phyloP scores from a whole-genome alignment of 2,888 invertebrate genomes.

The Microplitis deprimator region DNA sequence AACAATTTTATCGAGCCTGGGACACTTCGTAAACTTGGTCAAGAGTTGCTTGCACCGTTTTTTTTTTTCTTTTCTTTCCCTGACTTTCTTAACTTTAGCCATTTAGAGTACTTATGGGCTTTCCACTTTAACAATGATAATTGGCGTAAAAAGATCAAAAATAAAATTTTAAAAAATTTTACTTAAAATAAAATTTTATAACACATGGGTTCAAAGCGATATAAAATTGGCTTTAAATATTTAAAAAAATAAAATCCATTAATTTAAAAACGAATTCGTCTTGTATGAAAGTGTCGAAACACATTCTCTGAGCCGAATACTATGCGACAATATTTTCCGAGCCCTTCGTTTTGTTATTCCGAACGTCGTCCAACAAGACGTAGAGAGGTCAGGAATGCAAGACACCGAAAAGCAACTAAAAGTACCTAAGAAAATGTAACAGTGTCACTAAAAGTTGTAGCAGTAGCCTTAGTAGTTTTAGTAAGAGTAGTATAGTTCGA shows the following conservation, averaged over 20 bases:
- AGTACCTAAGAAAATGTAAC: slow-evolving; percentile 36
- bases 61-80: slow-evolving; percentile 23
- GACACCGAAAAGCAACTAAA: slow-evolving; percentile 12
- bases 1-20: slow-evolving; percentile 67
- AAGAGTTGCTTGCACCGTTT: slow-evolving; percentile 58
- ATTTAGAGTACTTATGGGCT: slow-evolving; percentile 59
- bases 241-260: not conserved
- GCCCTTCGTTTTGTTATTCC: slow-evolving; percentile 44
- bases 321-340: slow-evolving; percentile 21
- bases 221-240: too few relatives aligned
- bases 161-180: not conserved
- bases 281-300: not conserved
- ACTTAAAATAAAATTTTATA: not conserved
- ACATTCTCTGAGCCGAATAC: not conserved
- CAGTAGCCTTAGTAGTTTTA: slow-evolving; percentile 8
- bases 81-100: slow-evolving; percentile 61
- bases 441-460: slow-evolving; percentile 24
- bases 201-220: not conserved
- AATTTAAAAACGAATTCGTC: not conserved
- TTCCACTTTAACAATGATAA: slow-evolving; percentile 26
- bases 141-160: slow-evolving; percentile 12
- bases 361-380: slow-evolving; percentile 41
- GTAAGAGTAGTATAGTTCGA: slow-evolving; percentile 1
- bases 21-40: slow-evolving; percentile 63
- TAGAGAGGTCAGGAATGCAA: slow-evolving; percentile 43